Evolutionary conservation across 1,140 invertebrate species (phyloP).

Genomic region (Pachyrhynchus sulphureomaculatus): DNA sequence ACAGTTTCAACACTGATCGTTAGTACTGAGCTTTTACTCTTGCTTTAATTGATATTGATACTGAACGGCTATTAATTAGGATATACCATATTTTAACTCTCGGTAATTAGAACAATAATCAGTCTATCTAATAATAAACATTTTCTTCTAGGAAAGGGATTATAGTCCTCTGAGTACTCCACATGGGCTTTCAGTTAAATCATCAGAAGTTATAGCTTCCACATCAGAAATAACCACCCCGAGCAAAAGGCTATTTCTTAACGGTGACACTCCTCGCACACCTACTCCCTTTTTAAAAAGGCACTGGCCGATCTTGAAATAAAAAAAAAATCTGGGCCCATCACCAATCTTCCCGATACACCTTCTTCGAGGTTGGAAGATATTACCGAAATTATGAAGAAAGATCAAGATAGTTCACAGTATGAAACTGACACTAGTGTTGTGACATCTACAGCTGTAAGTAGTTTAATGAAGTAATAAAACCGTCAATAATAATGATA

Average conservation of each 20-base stretch:
- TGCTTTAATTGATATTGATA: too few species aligned
- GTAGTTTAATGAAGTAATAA: too few species aligned
- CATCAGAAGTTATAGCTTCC: slow-evolving; percentile 3
- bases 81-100: too few species aligned
- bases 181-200: slow-evolving; percentile 31
- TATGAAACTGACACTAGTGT: slow-evolving; percentile 54
- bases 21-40: too few species aligned
- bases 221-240: slow-evolving; percentile 32
- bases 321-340: slow-evolving; percentile 73
- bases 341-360: slow-evolving; percentile 70
- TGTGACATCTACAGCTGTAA: slow-evolving; percentile 41
- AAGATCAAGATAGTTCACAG: slow-evolving; percentile 63
- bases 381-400: slow-evolving; percentile 83
- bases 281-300: slow-evolving; percentile 93
- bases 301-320: slow-evolving; percentile 83
- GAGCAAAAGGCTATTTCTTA: slow-evolving; percentile 17
- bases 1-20: too few species aligned
- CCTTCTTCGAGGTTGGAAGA: slow-evolving; percentile 80
- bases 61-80: too few species aligned
- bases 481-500: too few species aligned
- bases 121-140: too few species aligned
- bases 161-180: slow-evolving; percentile 49
- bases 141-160: slow-evolving; percentile 39
- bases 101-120: too few species aligned
- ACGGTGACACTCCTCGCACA: slow-evolving; percentile 64